These are phyloP conservation scores for Yponomeuta evonymella DNA, from an alignment of 2,888 invertebrate species.

Conservation along the genomic window DNA sequence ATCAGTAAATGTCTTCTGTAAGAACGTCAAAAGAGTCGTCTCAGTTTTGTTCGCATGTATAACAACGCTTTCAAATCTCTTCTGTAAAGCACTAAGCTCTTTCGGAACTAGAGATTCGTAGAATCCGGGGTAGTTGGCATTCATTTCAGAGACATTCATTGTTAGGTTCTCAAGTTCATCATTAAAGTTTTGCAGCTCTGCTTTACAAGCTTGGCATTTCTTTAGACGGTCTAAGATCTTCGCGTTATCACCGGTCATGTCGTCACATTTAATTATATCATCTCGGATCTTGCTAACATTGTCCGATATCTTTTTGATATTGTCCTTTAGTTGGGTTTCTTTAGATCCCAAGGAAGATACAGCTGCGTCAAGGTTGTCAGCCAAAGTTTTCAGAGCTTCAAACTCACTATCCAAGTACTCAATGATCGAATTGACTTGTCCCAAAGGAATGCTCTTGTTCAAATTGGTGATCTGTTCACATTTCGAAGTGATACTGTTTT, in stretches of 20 bases:
- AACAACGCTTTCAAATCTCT: conserved; percentile 86
- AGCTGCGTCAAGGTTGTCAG: conserved; percentile 83
- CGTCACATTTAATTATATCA: conserved; percentile 91
- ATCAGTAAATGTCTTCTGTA: conserved; percentile 91
- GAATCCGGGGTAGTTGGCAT: conserved; percentile 85
- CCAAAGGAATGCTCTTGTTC: conserved; percentile 82
- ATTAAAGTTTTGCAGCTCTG: conserved; percentile 81
- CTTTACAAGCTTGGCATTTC: conserved; percentile 83
- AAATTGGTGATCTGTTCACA: conserved; percentile 86
- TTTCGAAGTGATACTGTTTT: conserved; percentile 86
- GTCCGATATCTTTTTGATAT: conserved; percentile 83
- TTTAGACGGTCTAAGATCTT: conserved; percentile 88
- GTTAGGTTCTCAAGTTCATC: conserved; percentile 82
- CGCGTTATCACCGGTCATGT: conserved; percentile 89
- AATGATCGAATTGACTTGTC: conserved; percentile 80
- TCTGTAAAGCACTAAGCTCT: conserved; percentile 88
- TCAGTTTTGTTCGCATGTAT: conserved; percentile 89
- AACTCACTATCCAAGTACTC: conserved; percentile 85
- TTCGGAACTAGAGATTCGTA: conserved; percentile 86
- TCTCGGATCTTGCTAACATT: conserved; percentile 85
- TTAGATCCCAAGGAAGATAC: conserved; percentile 84
- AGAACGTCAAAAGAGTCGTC: conserved; percentile 83
- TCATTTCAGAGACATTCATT: conserved; percentile 82
- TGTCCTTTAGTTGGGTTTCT: conserved; percentile 82
- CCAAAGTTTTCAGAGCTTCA: conserved; percentile 81